phyloP scores from a whole-genome alignment of 1,140 invertebrate species.

The Ladona fulva region DNA sequence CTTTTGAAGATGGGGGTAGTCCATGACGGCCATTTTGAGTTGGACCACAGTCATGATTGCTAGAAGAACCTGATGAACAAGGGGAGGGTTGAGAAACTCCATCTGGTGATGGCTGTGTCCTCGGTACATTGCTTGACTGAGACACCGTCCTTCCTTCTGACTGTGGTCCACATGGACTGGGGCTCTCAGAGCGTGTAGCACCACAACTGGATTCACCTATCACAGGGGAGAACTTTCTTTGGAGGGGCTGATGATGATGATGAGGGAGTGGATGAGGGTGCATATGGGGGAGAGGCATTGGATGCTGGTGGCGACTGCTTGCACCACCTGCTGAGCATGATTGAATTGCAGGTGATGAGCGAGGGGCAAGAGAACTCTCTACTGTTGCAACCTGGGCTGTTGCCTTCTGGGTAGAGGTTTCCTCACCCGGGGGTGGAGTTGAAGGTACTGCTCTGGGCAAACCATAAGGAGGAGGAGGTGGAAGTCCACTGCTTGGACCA shows the following conservation, averaged over 20 bases:
- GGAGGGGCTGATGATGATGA: conserved; percentile 43
- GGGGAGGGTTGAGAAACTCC: conserved; percentile 16
- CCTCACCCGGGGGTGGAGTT: conserved; percentile 26
- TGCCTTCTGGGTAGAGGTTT: conserved; percentile 18
- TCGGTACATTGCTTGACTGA: neutral
- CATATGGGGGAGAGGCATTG: neutral
- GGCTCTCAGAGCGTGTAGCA: conserved; percentile 46
- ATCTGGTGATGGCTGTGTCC: neutral
- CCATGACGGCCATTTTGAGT: conserved; percentile 19
- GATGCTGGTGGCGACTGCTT: neutral
- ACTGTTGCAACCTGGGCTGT: conserved; percentile 33
- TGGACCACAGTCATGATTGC: conserved; percentile 28
- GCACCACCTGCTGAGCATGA: neutral
- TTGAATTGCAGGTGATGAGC: conserved; percentile 39
- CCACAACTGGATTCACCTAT: conserved; percentile 35
- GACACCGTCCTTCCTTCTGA: neutral
- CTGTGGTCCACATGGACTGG: conserved; percentile 34
- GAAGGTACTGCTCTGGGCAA: conserved; percentile 41
- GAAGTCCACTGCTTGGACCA: conserved; percentile 12
- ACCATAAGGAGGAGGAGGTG: conserved; percentile 22
- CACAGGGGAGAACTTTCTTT: conserved; percentile 54
- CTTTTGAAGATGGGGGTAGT: conserved; percentile 28
- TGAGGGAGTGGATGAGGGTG: conserved; percentile 3
- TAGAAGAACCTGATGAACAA: neutral
- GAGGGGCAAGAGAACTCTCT: conserved; percentile 37